Conservation (phyloP, 2,113 vertebrate species). For the Oenanthe melanoleuca region DNA sequence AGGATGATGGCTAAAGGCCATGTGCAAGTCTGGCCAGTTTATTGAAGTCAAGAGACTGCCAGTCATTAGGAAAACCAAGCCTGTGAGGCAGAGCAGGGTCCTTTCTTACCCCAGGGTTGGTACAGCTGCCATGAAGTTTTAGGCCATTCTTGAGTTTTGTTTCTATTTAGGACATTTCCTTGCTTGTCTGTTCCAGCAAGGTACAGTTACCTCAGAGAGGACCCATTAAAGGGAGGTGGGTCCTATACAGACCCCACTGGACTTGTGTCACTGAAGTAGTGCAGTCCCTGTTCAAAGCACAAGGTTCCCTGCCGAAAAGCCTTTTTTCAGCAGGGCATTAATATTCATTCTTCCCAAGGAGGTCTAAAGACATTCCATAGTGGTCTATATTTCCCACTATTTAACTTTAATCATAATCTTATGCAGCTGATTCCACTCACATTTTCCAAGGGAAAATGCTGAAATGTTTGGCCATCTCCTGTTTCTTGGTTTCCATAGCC, state of each 20-base stretch:
- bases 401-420: background rate
- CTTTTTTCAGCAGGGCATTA: background rate
- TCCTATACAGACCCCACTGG: background rate
- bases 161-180: background rate
- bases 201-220: background rate
- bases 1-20: background rate
- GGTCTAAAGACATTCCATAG: background rate
- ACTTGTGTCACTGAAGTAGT: fast-evolving
- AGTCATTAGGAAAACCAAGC: background rate
- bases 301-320: background rate
- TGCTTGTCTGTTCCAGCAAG: background rate
- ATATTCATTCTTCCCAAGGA: background rate
- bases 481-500: background rate
- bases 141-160: background rate
- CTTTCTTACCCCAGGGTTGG: background rate
- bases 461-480: background rate
- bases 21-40: background rate
- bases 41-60: background rate
- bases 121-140: background rate
- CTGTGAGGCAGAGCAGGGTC: background rate
- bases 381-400: background rate
- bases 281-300: background rate
- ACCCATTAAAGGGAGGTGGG: background rate
- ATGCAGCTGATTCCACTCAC: background rate
- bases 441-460: background rate